A percentile compares a stretch with the other conserved stretches of the same genome.
These are phyloP conservation scores for Macroglossus sobrinus DNA, from an alignment of 2,113 vertebrate species.

Conservation along the genomic window DNA sequence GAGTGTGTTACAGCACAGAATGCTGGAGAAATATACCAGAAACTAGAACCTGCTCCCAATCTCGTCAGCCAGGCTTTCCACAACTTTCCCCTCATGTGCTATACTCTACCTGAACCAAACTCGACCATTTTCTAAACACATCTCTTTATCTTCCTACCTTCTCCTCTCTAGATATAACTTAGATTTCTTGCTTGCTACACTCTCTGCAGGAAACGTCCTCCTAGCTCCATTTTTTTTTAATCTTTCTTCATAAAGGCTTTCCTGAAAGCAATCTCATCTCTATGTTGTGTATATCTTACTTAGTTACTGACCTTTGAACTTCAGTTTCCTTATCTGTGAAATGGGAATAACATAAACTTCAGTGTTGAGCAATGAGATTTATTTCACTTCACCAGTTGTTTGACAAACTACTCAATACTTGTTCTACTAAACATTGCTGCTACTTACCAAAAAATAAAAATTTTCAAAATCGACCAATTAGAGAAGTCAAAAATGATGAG, in stretches of 20 bases:
- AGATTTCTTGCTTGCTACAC: background rate
- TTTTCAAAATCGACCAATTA: background rate
- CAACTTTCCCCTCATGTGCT: background rate
- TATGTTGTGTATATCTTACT: background rate
- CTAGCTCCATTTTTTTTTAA: background rate
- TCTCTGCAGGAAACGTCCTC: background rate
- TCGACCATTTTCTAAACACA: background rate
- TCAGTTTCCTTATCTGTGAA: slow-evolving; percentile 5
- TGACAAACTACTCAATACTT: background rate
- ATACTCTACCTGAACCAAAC: background rate
- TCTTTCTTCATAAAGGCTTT: background rate
- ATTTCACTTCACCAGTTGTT: background rate
- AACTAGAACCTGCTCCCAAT: background rate
- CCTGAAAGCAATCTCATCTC: background rate
- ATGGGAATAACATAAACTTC: background rate
- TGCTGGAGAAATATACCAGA: background rate
- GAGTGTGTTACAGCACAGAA: background rate
- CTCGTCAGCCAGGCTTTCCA: background rate
- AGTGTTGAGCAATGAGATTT: background rate
- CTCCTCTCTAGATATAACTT: background rate
- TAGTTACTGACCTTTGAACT: background rate
- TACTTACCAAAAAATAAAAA: background rate
- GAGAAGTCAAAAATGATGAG: background rate
- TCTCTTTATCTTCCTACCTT: background rate
- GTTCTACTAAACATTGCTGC: background rate